These are phyloP conservation scores for Quiscalus mexicanus DNA, from an alignment of 2,113 vertebrate genomes.

Conservation along the genomic window DNA sequence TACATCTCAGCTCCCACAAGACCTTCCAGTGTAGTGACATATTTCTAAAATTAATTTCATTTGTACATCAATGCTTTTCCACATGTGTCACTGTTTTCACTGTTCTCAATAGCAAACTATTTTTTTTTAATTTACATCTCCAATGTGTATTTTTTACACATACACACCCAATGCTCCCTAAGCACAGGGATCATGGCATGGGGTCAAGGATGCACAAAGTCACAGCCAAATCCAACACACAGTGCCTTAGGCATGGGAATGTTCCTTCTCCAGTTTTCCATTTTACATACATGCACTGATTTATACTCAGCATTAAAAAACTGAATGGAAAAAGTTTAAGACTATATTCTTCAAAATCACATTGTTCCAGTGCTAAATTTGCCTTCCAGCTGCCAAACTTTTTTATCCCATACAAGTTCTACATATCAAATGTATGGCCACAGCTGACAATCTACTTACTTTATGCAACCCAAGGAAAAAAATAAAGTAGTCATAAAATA, in stretches of 20 bases:
- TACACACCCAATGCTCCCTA: background rate
- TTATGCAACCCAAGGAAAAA: background rate
- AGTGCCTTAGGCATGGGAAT: background rate
- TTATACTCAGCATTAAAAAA: background rate
- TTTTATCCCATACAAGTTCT: background rate
- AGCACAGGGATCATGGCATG: background rate
- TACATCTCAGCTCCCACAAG: background rate
- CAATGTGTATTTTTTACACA: background rate
- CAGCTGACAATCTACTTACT: background rate
- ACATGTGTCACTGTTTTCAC: background rate
- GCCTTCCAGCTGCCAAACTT: background rate
- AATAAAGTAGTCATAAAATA: background rate
- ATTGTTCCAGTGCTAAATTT: background rate
- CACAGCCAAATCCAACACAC: background rate
- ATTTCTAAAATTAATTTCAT: background rate
- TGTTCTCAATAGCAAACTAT: background rate
- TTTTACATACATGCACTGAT: background rate
- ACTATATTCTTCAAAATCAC: background rate
- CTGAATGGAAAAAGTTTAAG: background rate
- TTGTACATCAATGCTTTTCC: background rate
- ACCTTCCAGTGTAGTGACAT: background rate
- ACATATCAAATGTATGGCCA: background rate
- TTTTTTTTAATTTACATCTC: background rate
- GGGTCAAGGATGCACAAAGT: background rate
- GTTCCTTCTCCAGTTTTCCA: background rate